A percentile compares a stretch with the other conserved stretches of the same genome.
Evolutionary conservation across 2,797 vertebrate genomes (phyloP).

Genomic region (Hirundo rustica): DNA sequence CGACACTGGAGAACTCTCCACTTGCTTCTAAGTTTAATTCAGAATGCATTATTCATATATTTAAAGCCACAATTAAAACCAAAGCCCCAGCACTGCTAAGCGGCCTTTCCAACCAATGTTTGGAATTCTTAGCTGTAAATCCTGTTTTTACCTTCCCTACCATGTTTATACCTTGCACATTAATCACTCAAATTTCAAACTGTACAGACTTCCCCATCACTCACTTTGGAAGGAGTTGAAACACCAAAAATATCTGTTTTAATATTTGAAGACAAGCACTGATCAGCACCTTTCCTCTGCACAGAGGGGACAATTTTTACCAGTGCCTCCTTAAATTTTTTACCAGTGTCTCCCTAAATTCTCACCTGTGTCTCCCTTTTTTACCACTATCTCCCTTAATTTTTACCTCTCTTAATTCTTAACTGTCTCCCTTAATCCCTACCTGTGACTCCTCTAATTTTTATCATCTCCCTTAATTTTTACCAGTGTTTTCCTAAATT

Average conservation of each 20-base stretch:
- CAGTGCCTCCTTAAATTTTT: fast-evolving
- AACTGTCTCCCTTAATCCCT: not conserved
- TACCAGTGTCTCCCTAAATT: not conserved
- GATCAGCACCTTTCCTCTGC: not conserved
- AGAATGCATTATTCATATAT: not conserved
- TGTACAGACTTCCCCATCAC: not conserved
- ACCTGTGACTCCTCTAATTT: not conserved
- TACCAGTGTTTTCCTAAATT: not conserved
- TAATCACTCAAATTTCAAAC: not conserved
- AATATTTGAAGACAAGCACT: not conserved
- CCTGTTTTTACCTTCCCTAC: not conserved
- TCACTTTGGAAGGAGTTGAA: not conserved
- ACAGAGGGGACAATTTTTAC: not conserved
- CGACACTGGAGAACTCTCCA: not conserved
- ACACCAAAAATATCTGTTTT: not conserved
- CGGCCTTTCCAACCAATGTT: fast-evolving
- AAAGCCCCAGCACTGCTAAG: not conserved
- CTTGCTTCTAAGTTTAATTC: not conserved
- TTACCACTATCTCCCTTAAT: not conserved
- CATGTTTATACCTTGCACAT: fast-evolving
- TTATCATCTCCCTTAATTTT: not conserved
- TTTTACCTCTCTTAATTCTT: not conserved
- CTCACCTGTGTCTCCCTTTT: not conserved
- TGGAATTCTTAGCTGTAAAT: not conserved
- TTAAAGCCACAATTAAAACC: not conserved